phyloP scores from a whole-genome alignment of 2,113 vertebrate genomes.

The Rhinoptilus africanus region DNA sequence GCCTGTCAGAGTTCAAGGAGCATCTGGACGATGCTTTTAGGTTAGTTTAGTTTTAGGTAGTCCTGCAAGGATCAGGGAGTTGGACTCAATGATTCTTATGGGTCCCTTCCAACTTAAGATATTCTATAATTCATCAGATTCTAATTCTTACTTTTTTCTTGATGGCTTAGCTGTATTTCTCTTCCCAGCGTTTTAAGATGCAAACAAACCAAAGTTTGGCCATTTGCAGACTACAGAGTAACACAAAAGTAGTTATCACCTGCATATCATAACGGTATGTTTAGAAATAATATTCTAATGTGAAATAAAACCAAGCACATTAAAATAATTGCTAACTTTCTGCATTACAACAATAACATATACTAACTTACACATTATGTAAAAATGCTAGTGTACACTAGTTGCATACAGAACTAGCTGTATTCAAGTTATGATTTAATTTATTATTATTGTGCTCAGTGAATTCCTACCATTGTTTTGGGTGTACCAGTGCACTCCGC shows the following conservation, averaged over 20 bases:
- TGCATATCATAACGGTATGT: not conserved
- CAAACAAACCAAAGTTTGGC: not conserved
- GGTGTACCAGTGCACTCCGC: not conserved
- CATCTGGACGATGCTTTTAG: fast-evolving
- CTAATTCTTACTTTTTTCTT: not conserved
- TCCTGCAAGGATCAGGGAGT: not conserved
- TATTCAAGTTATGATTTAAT: not conserved
- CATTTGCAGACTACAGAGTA: not conserved
- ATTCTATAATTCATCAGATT: not conserved
- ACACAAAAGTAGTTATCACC: not conserved
- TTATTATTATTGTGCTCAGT: not conserved
- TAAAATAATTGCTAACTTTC: not conserved
- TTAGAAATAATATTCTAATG: not conserved
- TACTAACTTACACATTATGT: not conserved
- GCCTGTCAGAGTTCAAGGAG: not conserved
- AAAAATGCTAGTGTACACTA: not conserved
- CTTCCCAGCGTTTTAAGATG: not conserved
- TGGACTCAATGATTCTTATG: not conserved
- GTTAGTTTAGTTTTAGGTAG: not conserved
- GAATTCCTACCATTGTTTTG: not conserved
- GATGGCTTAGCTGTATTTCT: not conserved
- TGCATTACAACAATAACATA: not conserved
- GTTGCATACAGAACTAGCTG: not conserved
- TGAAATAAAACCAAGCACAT: not conserved
- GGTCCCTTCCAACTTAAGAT: not conserved